Conservation (phyloP, 2,797 vertebrate genomes). For the Bovichtus diacanthus region DNA sequence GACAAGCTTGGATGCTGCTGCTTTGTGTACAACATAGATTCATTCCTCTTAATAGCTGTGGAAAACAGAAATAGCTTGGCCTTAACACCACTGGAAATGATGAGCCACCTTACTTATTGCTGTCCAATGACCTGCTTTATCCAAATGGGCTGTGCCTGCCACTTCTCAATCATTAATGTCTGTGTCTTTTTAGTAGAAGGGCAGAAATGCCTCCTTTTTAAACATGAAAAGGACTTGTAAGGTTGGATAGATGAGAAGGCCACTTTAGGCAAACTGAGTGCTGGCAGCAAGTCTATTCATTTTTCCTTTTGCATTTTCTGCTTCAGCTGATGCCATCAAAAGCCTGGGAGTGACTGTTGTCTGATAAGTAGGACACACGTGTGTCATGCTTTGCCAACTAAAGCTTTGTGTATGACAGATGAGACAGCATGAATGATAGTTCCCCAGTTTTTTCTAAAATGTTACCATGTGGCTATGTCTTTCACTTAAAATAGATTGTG, state of each 20-base stretch:
- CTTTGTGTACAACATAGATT: slow-evolving; percentile 36
- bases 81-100: slow-evolving; percentile 32
- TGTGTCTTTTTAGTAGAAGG: slow-evolving; percentile 5
- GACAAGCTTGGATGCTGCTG: slow-evolving; percentile 20
- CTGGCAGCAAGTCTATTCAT: slow-evolving; percentile 66
- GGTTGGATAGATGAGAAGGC: slow-evolving; percentile 45
- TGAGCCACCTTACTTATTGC: slow-evolving; percentile 18
- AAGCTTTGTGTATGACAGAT: slow-evolving; percentile 49
- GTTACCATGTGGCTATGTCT: slow-evolving; percentile 11
- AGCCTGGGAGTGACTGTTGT: slow-evolving; percentile 70
- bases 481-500: slow-evolving; percentile 29
- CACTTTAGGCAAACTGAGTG: slow-evolving; percentile 49
- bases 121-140: slow-evolving; percentile 32
- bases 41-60: slow-evolving; percentile 32
- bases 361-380: slow-evolving; percentile 76
- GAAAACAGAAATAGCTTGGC: slow-evolving; percentile 52
- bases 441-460: slow-evolving; percentile 6
- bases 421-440: slow-evolving; percentile 35
- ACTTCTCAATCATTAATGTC: slow-evolving; percentile 15
- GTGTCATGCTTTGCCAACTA: slow-evolving; percentile 52
- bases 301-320: slow-evolving; percentile 61
- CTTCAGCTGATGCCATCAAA: slow-evolving; percentile 77
- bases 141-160: slow-evolving; percentile 17
- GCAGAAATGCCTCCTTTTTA: slow-evolving; percentile 29
- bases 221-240: slow-evolving; percentile 43